A percentile compares a stretch with the other conserved stretches of the same genome.
Evolutionary conservation across 1,140 invertebrate genomes (phyloP).

Genomic region (Sipha flava): DNA sequence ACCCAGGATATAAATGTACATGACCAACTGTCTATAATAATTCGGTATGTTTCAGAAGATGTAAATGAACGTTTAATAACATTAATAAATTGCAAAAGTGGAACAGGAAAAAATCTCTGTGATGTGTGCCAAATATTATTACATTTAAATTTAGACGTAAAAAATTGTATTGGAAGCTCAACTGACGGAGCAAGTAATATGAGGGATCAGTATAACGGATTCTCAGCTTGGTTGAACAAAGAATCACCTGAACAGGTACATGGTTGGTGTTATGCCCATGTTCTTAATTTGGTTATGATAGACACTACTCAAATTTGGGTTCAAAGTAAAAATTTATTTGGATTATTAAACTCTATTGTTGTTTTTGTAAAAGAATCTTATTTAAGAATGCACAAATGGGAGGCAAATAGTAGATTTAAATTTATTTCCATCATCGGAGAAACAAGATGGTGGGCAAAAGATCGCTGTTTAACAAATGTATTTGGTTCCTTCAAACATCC

Average conservation of each 20-base stretch:
- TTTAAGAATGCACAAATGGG: not conserved
- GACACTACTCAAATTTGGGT: not conserved
- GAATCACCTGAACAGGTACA: not conserved
- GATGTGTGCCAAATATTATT: not conserved
- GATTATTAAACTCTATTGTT: not conserved
- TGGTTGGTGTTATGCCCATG: not conserved
- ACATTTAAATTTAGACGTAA: not conserved
- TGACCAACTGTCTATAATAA: not conserved
- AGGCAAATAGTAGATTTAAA: not conserved
- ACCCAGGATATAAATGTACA: not conserved
- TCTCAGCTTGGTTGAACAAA: not conserved
- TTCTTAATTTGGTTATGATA: not conserved
- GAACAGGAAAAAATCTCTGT: not conserved
- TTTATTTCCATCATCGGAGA: not conserved
- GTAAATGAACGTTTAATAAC: not conserved
- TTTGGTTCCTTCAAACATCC: not conserved
- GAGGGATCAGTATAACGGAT: not conserved
- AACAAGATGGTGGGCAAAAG: not conserved
- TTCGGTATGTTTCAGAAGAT: not conserved
- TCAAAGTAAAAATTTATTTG: not conserved
- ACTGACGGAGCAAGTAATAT: conserved; percentile 33
- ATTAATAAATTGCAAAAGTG: not conserved
- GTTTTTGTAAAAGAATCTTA: not conserved
- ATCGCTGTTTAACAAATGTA: not conserved
- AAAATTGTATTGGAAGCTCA: not conserved